phyloP scores from a whole-genome alignment of 2,113 vertebrate genomes.

The Cephalopholis sonnerati region DNA sequence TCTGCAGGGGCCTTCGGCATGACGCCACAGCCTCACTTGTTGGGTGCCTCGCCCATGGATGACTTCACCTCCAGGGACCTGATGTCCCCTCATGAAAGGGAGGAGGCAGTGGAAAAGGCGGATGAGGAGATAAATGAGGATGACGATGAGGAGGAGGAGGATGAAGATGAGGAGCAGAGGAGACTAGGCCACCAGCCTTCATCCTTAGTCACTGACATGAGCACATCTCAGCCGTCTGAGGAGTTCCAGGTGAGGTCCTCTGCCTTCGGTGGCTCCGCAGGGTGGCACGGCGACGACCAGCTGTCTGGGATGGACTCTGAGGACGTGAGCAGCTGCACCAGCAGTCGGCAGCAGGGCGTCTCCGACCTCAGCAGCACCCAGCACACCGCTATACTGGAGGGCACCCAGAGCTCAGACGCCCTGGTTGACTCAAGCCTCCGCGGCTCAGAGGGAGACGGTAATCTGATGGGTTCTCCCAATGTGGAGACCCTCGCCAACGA shows the following conservation, averaged over 20 bases:
- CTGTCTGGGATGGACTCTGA: constrained; percentile 79
- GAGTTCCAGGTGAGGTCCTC: constrained; percentile 71
- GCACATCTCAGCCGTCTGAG: constrained; percentile 75
- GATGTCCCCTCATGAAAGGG: constrained; percentile 74
- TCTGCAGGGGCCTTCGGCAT: constrained; percentile 47
- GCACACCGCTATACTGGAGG: constrained; percentile 77
- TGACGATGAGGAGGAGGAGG: constrained; percentile 71
- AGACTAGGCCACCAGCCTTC: constrained; percentile 73
- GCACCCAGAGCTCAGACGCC: constrained; percentile 80
- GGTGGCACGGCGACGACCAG: constrained; percentile 75
- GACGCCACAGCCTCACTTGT: constrained; percentile 47
- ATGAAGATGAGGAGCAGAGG: constrained; percentile 79
- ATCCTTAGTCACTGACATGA: constrained; percentile 69
- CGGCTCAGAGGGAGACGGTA: constrained; percentile 79
- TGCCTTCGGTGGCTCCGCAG: constrained; percentile 59
- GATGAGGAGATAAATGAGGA: constrained; percentile 87
- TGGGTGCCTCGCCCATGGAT: constrained; percentile 48
- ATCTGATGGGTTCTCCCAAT: constrained; percentile 83
- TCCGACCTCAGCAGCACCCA: constrained; percentile 78
- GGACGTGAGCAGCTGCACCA: constrained; percentile 78
- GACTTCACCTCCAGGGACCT: constrained; percentile 52
- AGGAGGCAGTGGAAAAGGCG: constrained; percentile 84
- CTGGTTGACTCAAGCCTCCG: constrained; percentile 77
- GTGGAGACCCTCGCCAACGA: constrained; percentile 83
- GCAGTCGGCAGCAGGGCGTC: constrained; percentile 74